Evolutionary conservation across 2,888 invertebrate genomes (phyloP).

Genomic region (Cheilosia pagana): DNA sequence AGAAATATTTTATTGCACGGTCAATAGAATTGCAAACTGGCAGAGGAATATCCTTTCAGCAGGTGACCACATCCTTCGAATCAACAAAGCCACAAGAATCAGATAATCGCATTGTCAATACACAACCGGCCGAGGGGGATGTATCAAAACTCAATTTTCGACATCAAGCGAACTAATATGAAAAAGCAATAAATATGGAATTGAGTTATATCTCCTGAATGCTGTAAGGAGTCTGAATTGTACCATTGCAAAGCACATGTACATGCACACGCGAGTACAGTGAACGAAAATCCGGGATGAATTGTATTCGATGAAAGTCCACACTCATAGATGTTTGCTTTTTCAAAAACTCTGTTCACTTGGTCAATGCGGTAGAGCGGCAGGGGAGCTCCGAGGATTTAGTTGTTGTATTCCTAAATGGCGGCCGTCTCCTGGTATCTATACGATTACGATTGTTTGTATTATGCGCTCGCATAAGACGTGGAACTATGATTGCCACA

Average conservation of each 20-base stretch:
- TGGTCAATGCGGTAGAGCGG: slow-evolving; percentile 4
- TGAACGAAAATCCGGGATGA: slow-evolving; percentile 45
- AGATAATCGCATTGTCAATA: slow-evolving; percentile 73
- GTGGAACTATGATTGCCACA: slow-evolving; percentile 49
- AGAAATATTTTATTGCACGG: slow-evolving; percentile 52
- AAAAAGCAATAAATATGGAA: slow-evolving; percentile 74
- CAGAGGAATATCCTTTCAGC: slow-evolving; percentile 8
- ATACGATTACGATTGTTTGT: slow-evolving; percentile 68
- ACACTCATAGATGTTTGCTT: slow-evolving; percentile 70
- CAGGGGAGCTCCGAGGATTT: not conserved
- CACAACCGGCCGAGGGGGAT: slow-evolving; percentile 49
- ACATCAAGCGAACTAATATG: slow-evolving; percentile 74
- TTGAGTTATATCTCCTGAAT: slow-evolving; percentile 63
- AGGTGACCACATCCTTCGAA: slow-evolving; percentile 56
- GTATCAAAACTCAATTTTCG: slow-evolving; percentile 71
- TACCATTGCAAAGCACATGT: slow-evolving; percentile 6
- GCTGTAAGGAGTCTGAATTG: slow-evolving; percentile 40
- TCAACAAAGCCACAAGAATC: slow-evolving; percentile 58
- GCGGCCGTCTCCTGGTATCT: not conserved
- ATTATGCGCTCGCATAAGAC: slow-evolving; percentile 25
- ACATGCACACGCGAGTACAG: not conserved
- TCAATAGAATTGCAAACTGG: slow-evolving; percentile 28
- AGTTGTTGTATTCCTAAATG: slow-evolving; percentile 43
- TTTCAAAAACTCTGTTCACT: slow-evolving; percentile 41
- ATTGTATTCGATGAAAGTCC: slow-evolving; percentile 71